Evolutionary conservation across 64 coral and sea anemone species (phyloP).

Genomic region (Porites lutea): DNA sequence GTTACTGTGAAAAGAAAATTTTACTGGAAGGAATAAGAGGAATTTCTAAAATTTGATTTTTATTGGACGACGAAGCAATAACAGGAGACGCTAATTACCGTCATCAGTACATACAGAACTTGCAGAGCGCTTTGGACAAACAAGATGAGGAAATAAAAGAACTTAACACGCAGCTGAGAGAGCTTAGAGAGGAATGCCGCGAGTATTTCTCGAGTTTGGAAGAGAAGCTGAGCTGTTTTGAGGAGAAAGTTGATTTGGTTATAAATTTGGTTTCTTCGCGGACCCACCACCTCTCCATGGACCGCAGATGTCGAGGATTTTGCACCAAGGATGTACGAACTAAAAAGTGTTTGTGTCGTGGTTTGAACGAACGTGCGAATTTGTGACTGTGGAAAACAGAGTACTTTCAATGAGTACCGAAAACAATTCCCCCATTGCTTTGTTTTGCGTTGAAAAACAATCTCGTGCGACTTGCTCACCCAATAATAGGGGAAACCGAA

Average conservation of each 20-base stretch:
- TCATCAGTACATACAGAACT: background rate
- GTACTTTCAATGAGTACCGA: no score
- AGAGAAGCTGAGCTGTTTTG: slow-evolving; percentile 15
- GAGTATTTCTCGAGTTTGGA: slow-evolving; percentile 25
- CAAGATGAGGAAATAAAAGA: slow-evolving; percentile 32
- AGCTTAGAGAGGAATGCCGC: background rate
- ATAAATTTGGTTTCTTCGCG: slow-evolving; percentile 28
- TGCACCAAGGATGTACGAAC: slow-evolving; percentile 66
- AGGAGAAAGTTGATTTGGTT: slow-evolving; percentile 25
- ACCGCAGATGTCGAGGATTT: slow-evolving; percentile 52
- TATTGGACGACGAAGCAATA: background rate
- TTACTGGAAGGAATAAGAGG: no score
- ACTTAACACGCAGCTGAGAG: background rate
- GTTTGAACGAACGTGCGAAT: slow-evolving; percentile 44
- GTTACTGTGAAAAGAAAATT: no score
- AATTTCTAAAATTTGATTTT: no score
- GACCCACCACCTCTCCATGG: background rate
- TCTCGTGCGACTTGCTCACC: no score
- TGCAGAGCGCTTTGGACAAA: slow-evolving; percentile 2
- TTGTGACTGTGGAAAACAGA: slow-evolving; percentile 59
- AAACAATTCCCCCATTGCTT: no score
- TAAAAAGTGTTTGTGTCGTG: slow-evolving; percentile 64
- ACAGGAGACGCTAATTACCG: background rate
- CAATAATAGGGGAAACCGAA: no score
- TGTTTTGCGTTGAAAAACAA: no score